Conservation (phyloP, 1,140 invertebrate species). For the Diploscapter pachys region DNA sequence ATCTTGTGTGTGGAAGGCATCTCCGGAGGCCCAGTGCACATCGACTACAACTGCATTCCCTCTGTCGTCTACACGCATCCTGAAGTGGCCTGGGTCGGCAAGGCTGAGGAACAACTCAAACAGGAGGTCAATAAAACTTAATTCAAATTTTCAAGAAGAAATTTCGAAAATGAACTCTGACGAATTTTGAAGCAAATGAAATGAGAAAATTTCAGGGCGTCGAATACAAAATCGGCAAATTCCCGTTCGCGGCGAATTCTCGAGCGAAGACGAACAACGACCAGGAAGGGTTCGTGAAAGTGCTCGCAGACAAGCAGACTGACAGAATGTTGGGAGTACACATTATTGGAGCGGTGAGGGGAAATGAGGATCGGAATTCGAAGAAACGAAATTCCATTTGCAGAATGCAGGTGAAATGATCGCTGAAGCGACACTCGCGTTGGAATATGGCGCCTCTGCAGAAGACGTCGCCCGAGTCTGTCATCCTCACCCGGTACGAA, state of each 20-base stretch:
- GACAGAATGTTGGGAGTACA: slow-evolving; percentile 93
- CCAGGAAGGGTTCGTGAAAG: slow-evolving; percentile 94
- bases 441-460: slow-evolving; percentile 97
- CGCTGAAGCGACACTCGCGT: slow-evolving; percentile 92
- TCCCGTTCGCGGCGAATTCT: slow-evolving; percentile 95
- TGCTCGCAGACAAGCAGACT: slow-evolving; percentile 85
- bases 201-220: slow-evolving; percentile 68
- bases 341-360: slow-evolving; percentile 84
- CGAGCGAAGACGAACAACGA: slow-evolving; percentile 96
- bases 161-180: too few species aligned
- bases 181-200: too few species aligned
- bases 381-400: slow-evolving; percentile 20
- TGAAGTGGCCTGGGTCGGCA: slow-evolving; percentile 98
- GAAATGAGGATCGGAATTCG: slow-evolving; percentile 38
- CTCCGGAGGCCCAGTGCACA: slow-evolving; percentile 82
- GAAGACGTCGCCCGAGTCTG: slow-evolving; percentile 97
- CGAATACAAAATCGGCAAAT: slow-evolving; percentile 92
- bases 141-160: not conserved
- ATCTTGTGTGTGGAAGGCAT: slow-evolving; percentile 97
- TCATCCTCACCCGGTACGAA: slow-evolving; percentile 92
- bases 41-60: slow-evolving; percentile 98
- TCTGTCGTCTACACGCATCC: slow-evolving; percentile 96
- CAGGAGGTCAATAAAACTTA: slow-evolving; percentile 69
- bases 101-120: slow-evolving; percentile 92
- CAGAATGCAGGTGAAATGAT: slow-evolving; percentile 85